Evolutionary conservation across 1,140 invertebrate genomes (phyloP).

Genomic region (Leptinotarsa defecta): DNA sequence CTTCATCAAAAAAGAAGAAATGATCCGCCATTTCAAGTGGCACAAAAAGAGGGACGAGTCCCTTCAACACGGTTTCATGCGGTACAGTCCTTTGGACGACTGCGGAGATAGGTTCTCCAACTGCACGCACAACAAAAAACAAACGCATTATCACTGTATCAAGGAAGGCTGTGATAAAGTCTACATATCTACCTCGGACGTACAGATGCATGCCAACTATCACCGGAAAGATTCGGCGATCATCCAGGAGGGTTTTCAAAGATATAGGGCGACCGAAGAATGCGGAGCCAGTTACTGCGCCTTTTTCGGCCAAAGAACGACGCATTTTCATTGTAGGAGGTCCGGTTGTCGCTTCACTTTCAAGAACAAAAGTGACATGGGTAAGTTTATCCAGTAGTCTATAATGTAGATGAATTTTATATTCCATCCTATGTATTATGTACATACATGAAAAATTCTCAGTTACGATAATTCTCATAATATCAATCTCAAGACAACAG

Average conservation of each 20-base stretch:
- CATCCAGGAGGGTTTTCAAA: conserved; percentile 85
- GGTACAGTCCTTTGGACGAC: conserved; percentile 77
- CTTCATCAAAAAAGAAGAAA: conserved; percentile 97
- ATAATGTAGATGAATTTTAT: neutral
- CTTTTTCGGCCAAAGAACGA: conserved; percentile 94
- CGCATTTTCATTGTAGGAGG: conserved; percentile 95
- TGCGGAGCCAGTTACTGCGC: conserved; percentile 85
- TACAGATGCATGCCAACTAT: conserved; percentile 99
- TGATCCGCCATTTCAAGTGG: conserved; percentile 99
- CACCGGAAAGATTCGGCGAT: conserved; percentile 97
- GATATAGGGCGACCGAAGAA: conserved; percentile 82
- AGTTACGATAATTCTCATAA: too few species aligned
- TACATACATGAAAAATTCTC: too few species aligned
- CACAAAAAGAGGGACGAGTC: conserved; percentile 98
- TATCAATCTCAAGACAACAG: too few species aligned
- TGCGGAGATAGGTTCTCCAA: conserved; percentile 65
- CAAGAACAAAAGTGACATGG: conserved; percentile 99
- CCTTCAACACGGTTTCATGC: conserved; percentile 94
- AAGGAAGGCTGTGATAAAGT: conserved; percentile 95
- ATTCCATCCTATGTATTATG: conserved; percentile 5
- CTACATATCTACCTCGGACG: conserved; percentile 97
- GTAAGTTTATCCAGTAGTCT: conserved; percentile 63
- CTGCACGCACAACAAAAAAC: conserved; percentile 94
- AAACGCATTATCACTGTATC: conserved; percentile 98
- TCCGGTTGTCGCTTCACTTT: conserved; percentile 92